Conservation (phyloP, 2,888 invertebrate species). For the Lobophora halterata region DNA sequence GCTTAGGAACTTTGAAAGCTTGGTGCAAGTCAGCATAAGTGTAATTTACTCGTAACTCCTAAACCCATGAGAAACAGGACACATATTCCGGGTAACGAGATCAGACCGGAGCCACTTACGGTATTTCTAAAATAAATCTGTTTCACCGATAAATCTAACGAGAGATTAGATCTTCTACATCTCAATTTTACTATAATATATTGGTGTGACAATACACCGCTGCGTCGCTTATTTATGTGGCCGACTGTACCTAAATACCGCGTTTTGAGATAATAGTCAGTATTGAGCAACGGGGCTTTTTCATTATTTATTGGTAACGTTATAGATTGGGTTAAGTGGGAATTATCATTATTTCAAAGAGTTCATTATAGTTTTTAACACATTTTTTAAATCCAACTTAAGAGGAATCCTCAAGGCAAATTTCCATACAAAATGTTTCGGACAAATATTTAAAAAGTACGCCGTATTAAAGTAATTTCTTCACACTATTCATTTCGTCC, state of each 20-base stretch:
- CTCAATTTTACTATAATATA: conserved; percentile 77
- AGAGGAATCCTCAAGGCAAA: too few species aligned
- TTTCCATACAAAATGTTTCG: too few species aligned
- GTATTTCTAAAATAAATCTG: conserved; percentile 65
- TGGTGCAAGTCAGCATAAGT: too few species aligned
- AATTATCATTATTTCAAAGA: neutral
- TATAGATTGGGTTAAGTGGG: neutral
- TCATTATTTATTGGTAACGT: conserved; percentile 47
- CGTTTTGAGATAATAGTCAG: conserved; percentile 64
- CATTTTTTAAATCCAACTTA: too few species aligned
- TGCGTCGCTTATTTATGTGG: conserved; percentile 59
- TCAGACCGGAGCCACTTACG: conserved; percentile 16
- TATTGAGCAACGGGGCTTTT: conserved; percentile 61
- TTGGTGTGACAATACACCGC: conserved; percentile 50
- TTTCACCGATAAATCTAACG: conserved; percentile 62
- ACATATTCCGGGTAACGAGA: conserved; percentile 1
- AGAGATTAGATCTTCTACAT: conserved; percentile 75
- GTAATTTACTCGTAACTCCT: too few species aligned
- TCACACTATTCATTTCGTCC: too few species aligned
- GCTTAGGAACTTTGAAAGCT: too few species aligned
- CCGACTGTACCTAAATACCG: conserved; percentile 70
- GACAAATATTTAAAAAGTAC: too few species aligned
- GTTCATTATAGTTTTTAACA: too few species aligned
- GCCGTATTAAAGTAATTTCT: too few species aligned
- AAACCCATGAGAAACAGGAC: conserved; percentile 5